These are phyloP conservation scores for Bergia sp. DNA, from an alignment of 92 coral and sea anemone species.

Conservation along the genomic window DNA sequence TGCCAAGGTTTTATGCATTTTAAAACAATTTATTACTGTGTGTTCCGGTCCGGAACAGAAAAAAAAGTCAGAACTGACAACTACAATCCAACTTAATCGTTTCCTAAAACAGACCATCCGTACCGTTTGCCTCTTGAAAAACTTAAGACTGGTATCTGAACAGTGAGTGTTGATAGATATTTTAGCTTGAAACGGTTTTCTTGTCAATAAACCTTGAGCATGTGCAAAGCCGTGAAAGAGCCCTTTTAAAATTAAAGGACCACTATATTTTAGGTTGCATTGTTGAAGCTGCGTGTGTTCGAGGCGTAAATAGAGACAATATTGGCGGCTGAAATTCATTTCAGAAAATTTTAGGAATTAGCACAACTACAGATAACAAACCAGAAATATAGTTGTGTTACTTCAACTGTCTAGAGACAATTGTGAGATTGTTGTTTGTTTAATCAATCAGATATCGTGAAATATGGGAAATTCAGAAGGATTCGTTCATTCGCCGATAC, in stretches of 20 bases:
- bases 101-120: no score
- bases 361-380: background rate
- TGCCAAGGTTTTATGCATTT: no score
- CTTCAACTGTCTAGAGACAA: background rate
- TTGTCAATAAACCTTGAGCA: no score
- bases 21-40: no score
- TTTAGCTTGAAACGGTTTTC: no score
- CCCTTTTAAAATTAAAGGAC: background rate
- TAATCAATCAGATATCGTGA: slow-evolving; percentile 81
- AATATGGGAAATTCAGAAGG: slow-evolving; percentile 99
- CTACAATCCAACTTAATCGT: no score
- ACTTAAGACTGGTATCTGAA: no score
- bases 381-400: background rate
- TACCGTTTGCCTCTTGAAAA: no score
- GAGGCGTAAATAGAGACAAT: background rate
- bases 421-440: background rate
- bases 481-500: slow-evolving; percentile 95
- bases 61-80: no score
- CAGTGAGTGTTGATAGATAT: no score
- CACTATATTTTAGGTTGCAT: background rate
- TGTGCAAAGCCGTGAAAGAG: no score
- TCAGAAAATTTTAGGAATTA: background rate
- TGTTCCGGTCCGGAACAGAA: no score
- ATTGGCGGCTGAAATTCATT: background rate
- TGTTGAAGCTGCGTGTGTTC: background rate